Percentiles rank a stretch among this genome's conserved stretches.
Evolutionary conservation across 2,797 vertebrate genomes (phyloP).

Genomic region (Propithecus perrieri): DNA sequence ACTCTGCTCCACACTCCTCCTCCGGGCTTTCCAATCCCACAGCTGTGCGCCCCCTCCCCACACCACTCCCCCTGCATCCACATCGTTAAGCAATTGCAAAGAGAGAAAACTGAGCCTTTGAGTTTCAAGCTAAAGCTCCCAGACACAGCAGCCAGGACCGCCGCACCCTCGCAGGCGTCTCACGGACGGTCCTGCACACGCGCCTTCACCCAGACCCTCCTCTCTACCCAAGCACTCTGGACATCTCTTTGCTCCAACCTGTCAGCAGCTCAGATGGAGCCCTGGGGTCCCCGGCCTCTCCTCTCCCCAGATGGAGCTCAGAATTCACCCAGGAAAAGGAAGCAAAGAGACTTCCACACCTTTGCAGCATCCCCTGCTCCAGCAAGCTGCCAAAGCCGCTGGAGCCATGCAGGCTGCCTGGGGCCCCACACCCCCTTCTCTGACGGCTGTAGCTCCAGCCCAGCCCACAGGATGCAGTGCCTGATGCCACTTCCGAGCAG

Average conservation of each 20-base stretch:
- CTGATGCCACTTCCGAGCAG: constrained; percentile 68
- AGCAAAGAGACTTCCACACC: constrained; percentile 50
- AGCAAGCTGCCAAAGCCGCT: constrained; percentile 35
- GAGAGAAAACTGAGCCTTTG: constrained; percentile 55
- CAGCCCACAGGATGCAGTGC: constrained; percentile 69
- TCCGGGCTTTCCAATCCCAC: constrained; percentile 54
- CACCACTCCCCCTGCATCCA: constrained; percentile 48
- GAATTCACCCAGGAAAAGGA: constrained; percentile 30
- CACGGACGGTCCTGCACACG: background rate
- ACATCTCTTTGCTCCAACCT: constrained; percentile 23
- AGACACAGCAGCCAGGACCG: constrained; percentile 21
- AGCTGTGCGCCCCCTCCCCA: constrained; percentile 59
- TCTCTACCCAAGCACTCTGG: background rate
- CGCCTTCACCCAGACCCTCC: background rate
- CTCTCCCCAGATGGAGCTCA: background rate
- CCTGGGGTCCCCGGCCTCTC: background rate
- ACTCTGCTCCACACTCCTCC: constrained; percentile 60
- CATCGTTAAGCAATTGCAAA: constrained; percentile 39
- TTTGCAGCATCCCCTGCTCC: constrained; percentile 48
- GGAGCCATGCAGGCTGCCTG: constrained; percentile 35
- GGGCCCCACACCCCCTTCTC: constrained; percentile 64
- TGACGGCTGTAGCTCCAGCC: constrained; percentile 47
- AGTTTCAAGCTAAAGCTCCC: constrained; percentile 58
- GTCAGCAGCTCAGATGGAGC: background rate
- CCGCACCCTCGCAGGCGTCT: background rate